Evolutionary conservation across 2,888 invertebrate genomes (phyloP).

Genomic region (Cheilosia pagana): DNA sequence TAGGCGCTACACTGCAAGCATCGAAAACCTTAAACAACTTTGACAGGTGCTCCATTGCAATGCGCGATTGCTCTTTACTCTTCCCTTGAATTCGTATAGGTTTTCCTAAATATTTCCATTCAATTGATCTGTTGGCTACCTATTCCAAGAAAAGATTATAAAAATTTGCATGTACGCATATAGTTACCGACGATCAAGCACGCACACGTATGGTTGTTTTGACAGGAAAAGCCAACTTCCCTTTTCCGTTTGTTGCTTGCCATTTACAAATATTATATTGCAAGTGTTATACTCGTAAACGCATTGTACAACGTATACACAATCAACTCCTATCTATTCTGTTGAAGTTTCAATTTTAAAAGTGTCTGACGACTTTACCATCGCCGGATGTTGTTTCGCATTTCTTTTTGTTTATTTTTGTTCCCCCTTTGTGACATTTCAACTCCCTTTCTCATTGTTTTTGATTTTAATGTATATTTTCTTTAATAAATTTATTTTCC

Average conservation of each 20-base stretch:
- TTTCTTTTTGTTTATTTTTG: conserved; percentile 38
- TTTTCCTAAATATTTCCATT: neutral
- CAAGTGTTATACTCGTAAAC: conserved; percentile 36
- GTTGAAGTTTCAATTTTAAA: conserved; percentile 50
- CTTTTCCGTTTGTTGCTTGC: conserved; percentile 62
- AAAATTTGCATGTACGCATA: neutral
- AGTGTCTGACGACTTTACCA: conserved; percentile 34
- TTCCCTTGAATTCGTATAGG: neutral
- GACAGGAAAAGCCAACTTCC: conserved; percentile 73
- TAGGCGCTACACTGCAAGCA: too few relatives aligned
- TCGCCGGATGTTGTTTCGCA: conserved; percentile 66
- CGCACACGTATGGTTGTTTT: conserved; percentile 29
- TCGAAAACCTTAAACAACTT: too few relatives aligned
- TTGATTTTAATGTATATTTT: conserved; percentile 28
- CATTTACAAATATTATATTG: conserved; percentile 49
- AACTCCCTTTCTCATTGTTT: conserved; percentile 31
- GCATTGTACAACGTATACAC: neutral
- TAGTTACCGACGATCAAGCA: conserved; percentile 13
- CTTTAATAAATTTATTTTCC: conserved; percentile 43
- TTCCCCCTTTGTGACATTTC: conserved; percentile 11
- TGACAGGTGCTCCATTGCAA: too few relatives aligned
- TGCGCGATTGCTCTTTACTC: neutral
- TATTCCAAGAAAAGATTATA: neutral
- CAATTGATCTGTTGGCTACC: conserved; percentile 2
- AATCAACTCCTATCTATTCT: neutral